Base-by-base conservation (phyloP, 2,797 vertebrate genomes). In the Thaleichthys pacificus region DNA sequence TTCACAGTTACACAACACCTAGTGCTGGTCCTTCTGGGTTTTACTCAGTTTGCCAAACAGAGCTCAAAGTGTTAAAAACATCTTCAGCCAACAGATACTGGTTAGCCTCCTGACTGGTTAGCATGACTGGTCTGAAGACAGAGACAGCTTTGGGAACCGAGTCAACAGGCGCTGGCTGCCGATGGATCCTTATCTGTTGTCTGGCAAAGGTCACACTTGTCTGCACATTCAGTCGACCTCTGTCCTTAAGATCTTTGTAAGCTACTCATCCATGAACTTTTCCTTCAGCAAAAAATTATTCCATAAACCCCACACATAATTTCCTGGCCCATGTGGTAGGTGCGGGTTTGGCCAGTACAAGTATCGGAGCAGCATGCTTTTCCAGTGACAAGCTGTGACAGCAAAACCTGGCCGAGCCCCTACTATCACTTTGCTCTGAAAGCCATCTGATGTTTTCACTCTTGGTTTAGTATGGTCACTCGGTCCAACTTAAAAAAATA, bases 231-330 rank as follows among this genome's bases (percentile, higher is more conserved):
- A 62, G 58, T 4, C 69, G 3, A 19, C 38, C 14, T 32, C 63
- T 63, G 70, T 21, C 19, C 58, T 75, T 67, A 15, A 70, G 64
- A 84, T 82, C 81, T 32, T 76, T 80, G 76, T 80, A 73, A 77
- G 71, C 62, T 2, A 69, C 79, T 61, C 80, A 84, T 80, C 82
- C 86, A 12, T 58, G 54, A 70, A 24, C 11, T 14, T 14, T 22
- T 30, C n/a, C 30, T 30, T 35, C 54, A 61, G 30, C 12, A 70
- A 61, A 42, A 35, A 35, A 38, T 28, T 57, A 26, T 32, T 47
- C 61, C 38, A 70, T 70, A 15, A 70, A 47, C 58, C 60, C 68
- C 4, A 56, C 51, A n/a, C 51, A 54, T 54, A 19, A 54, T 3
- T 54, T 54, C 19, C 15, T 54, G 51, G 3, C 51, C 51, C 17